Conservation (phyloP, 2,888 invertebrate genomes). For the Harpalus rubripes region DNA sequence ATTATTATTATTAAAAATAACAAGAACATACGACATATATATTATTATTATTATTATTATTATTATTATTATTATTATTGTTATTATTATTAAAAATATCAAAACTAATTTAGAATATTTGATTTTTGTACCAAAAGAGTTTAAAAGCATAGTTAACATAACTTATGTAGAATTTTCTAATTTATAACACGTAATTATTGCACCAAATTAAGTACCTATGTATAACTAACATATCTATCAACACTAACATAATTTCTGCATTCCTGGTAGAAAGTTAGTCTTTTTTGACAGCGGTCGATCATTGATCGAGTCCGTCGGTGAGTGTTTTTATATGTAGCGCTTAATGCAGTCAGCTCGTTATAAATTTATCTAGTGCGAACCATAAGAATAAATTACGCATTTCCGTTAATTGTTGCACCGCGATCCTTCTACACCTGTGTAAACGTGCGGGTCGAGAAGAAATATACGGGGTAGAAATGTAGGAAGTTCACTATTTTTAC, state of each 20-base stretch:
- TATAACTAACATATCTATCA: not conserved
- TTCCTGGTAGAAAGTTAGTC: conserved; percentile 7
- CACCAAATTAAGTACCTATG: too few relatives aligned
- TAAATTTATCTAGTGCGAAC: conserved; percentile 65
- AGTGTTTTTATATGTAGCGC: conserved; percentile 65
- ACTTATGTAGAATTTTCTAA: too few relatives aligned
- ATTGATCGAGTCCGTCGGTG: conserved; percentile 23
- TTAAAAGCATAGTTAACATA: too few relatives aligned
- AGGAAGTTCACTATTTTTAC: conserved; percentile 30
- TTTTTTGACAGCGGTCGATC: conserved; percentile 34
- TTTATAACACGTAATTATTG: too few relatives aligned
- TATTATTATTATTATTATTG: too few relatives aligned
- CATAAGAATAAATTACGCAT: conserved; percentile 64
- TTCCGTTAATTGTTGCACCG: conserved; percentile 64
- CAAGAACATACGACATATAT: too few relatives aligned
- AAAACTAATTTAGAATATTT: too few relatives aligned
- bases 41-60: too few relatives aligned
- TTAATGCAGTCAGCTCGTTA: conserved; percentile 62
- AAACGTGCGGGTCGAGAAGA: conserved; percentile 25
- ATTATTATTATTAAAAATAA: too few relatives aligned
- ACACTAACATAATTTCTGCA: not conserved
- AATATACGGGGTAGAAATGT: conserved; percentile 39
- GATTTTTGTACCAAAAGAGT: too few relatives aligned
- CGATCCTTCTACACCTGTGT: conserved; percentile 34
- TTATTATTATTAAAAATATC: too few relatives aligned